Evolutionary conservation across 1,140 invertebrate species (phyloP), one percentile per base, ranked within the genome.

Genomic region (Euura lappo): DNA sequence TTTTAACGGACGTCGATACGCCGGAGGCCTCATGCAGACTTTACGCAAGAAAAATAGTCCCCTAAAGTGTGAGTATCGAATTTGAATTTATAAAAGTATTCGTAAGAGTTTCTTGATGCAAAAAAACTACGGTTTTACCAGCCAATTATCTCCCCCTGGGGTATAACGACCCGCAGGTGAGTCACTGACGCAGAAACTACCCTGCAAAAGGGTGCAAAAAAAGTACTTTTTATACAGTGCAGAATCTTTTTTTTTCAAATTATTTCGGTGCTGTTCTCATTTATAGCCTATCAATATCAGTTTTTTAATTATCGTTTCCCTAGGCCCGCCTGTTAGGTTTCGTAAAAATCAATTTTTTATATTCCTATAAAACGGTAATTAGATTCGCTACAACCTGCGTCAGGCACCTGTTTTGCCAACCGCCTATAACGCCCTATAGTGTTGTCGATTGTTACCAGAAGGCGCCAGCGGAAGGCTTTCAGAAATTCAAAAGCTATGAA

Each of bases 1-100:
- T 44, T 28, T 44, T 11, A 68, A 68, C 44, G 44, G 44, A 68
- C 66, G 66, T 68, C 66, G 73, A 42, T 47, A 70, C 69, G 69
- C 45, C 42, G 69, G 47, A n/a, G 69, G 81, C 80, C 82, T 83
- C 78, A 95, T 96, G 94, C 94, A 96, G 92, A 96, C 94, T 80
- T 90, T 96, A 88, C 91, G 94, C 80, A 95, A 95, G 90, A 95
- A 94, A 90, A 95, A 93, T 81, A 95, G 94, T 88, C 94, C 94
- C 83, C 93, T 93, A 88, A 95, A 95, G 92, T 94, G 94, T 96
- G 90, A 95, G 94, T 95, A 87, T 3, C 51, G 47, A 51, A 6
- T 7, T 4, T n/a, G 51, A 60, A 5, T 60, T 6, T 0, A 3
- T 5, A 6, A 60, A 60, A 11, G 10, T 60, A 51, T n/a, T 60